These are phyloP conservation scores for Lottia scabra DNA, from an alignment of 2,888 invertebrate genomes.

Conservation along the genomic window DNA sequence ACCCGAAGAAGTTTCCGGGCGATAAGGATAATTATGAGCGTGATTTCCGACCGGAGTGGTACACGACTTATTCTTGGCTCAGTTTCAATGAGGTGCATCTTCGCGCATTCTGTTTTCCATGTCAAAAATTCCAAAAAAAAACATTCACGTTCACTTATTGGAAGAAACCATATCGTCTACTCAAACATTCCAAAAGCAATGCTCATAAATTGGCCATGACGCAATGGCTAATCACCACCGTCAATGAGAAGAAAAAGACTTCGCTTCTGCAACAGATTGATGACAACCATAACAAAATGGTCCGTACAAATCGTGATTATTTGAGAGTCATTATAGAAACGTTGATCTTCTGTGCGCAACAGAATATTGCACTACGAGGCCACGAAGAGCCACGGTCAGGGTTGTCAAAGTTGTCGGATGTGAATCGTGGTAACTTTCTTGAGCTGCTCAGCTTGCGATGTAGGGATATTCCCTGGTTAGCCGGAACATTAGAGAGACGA, in stretches of 20 bases:
- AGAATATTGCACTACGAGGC: neutral
- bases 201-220: neutral
- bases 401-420: too few species aligned
- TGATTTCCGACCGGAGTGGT: neutral
- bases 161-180: neutral
- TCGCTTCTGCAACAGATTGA: too few species aligned
- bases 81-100: neutral
- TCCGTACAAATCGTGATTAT: neutral
- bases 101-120: neutral
- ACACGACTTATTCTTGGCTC: neutral
- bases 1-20: neutral
- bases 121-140: neutral
- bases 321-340: neutral
- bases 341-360: neutral
- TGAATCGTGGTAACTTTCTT: slow-evolving; percentile 4
- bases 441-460: neutral
- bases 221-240: neutral
- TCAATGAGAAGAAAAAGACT: neutral
- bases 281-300: neutral
- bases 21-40: neutral
- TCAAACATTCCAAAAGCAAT: neutral
- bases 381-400: neutral
- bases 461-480: neutral
- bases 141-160: neutral
- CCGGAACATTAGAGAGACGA: neutral